Conservation (phyloP, 2,888 invertebrate species). For the Carterocephalus palaemon region DNA sequence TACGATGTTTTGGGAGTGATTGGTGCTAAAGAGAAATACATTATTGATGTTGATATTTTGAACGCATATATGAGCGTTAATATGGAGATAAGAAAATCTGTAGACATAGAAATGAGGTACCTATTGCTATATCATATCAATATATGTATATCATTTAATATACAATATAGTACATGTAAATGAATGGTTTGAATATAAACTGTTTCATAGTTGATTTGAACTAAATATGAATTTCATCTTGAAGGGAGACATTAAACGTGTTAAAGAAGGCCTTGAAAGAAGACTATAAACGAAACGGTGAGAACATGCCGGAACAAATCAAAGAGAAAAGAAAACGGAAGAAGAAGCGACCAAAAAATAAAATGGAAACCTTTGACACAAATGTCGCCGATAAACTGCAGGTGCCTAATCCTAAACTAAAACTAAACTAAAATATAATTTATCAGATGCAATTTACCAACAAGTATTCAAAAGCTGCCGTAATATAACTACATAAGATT, state of each 20-base stretch:
- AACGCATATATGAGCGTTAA: constrained; percentile 45
- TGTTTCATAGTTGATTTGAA: neutral
- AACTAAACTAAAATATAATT: too few relatives aligned
- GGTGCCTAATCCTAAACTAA: too few relatives aligned
- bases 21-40: constrained; percentile 48
- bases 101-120: constrained; percentile 51
- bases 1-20: constrained; percentile 40
- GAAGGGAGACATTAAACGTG: constrained; percentile 32
- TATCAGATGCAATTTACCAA: too few relatives aligned
- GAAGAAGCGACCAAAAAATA: constrained; percentile 38
- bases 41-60: constrained; percentile 39
- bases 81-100: constrained; percentile 40
- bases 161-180: too few relatives aligned
- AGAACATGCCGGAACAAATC: constrained; percentile 49
- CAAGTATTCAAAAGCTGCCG: too few relatives aligned
- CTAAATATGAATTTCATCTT: neutral
- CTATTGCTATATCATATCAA: too few relatives aligned
- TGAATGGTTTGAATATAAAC: too few relatives aligned
- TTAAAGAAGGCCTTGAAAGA: constrained; percentile 49
- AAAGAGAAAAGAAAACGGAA: constrained; percentile 34
- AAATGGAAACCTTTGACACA: constrained; percentile 32
- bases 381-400: constrained; percentile 43
- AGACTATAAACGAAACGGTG: constrained; percentile 49
- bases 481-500: too few relatives aligned
- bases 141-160: too few relatives aligned